Conservation (phyloP, 30 jellyfish, hydroid and myxozoan species). For the Aurelia sp. region DNA sequence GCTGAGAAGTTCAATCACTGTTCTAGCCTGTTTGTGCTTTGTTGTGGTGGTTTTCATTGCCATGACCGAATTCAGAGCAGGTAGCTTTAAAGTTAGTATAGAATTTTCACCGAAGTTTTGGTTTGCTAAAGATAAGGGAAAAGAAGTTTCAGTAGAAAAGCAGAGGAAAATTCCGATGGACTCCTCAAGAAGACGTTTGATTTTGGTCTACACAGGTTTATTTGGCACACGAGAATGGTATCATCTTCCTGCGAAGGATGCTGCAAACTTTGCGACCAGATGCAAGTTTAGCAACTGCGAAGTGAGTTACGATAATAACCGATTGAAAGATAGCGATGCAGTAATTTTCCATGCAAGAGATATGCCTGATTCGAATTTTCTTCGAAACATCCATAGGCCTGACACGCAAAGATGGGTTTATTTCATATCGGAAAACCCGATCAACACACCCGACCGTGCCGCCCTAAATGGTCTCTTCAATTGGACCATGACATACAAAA, state of each 20-base stretch:
- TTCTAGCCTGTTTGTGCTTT: no score
- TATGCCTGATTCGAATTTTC: conserved; percentile 64
- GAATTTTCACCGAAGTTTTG: no score
- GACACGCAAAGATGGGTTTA: conserved; percentile 89
- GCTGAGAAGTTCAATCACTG: no score
- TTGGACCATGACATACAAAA: conserved; percentile 78
- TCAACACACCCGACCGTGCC: conserved; percentile 63
- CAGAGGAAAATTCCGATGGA: no score
- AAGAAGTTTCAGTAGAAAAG: no score
- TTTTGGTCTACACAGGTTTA: conserved; percentile 76
- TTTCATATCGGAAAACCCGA: conserved; percentile 92
- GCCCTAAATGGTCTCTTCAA: conserved; percentile 86
- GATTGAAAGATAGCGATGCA: conserved; percentile 78
- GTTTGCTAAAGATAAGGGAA: no score
- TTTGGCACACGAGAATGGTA: conserved; percentile 83
- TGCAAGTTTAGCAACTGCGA: conserved; percentile 79
- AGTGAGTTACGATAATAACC: conserved; percentile 71
- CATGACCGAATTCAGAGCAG: no score
- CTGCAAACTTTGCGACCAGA: conserved; percentile 51
- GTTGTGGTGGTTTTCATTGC: no score
- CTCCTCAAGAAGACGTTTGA: conserved; percentile 23
- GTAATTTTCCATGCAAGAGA: conserved; percentile 92
- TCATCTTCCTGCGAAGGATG: conserved; percentile 61
- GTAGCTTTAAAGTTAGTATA: no score
- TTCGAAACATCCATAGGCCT: conserved; percentile 52